Evolutionary conservation across 2,797 vertebrate genomes (phyloP), one percentile per base, ranked within the genome.

Genomic region (Gymnocypris eckloni): DNA sequence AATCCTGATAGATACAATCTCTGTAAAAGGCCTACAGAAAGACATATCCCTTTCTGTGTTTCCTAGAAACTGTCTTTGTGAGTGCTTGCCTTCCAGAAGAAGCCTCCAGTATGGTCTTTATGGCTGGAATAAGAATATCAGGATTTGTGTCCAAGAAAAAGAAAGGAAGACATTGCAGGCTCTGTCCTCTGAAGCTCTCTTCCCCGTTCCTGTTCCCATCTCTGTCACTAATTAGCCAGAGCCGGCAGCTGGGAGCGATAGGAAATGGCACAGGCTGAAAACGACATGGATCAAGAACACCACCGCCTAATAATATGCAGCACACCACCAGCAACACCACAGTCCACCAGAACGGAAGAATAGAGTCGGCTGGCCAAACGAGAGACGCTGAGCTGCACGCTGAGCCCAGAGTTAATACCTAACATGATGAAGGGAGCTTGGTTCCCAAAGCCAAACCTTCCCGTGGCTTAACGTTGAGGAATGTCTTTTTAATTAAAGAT

Each of bases 191-290:
- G 52, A 79, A 86, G 73, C 87, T 86, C 86, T 67, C 69, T 70
- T 87, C 86, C 78, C 86, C 20, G 71, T 61, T 85, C 66, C 52
- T 79, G 45, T 85, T 85, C 52, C 83, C 66, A 87, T 85, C 84
- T 79, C 81, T 82, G 85, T 71, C 56, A 80, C 86, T 91, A 89
- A 91, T 91, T 89, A 90, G 88, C 79, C 64, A 80, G 84, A 83
- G 87, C 85, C 79, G 56, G 75, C 87, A 90, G 88, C 86, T 87
- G 25, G 86, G 91, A 81, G 87, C 87, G 82, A 88, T 88, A 88
- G 89, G 89, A 89, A 88, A 89, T 85, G 83, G 79, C 84, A 86
- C 86, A 73, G 76, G 71, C 80, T 66, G 81, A 88, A 90, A 85
- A 82, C 76, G 83, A 83, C 82, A 77, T 25, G 71, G 90, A 88